These are phyloP conservation scores for Myodes glareolus DNA, from an alignment of 2,113 vertebrate genomes.

Conservation along the genomic window DNA sequence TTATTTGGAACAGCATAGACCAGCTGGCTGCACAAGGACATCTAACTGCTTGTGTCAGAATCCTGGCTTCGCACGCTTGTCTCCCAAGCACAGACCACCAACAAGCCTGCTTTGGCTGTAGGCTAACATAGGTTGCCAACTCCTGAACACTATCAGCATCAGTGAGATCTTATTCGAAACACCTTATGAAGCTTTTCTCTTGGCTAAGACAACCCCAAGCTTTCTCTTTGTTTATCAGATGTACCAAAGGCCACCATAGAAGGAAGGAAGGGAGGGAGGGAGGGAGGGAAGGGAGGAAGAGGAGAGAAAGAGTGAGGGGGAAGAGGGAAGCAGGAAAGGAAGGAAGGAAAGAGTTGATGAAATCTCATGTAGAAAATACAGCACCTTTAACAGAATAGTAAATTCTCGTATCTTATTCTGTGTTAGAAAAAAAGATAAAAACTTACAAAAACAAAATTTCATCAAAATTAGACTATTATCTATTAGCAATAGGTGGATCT, in stretches of 20 bases:
- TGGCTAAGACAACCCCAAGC: background rate
- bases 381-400: background rate
- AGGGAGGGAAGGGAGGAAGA: no score
- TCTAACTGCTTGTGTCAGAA: background rate
- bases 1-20: background rate
- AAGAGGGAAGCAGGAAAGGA: background rate
- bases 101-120: no score
- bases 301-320: background rate
- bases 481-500: background rate
- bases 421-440: background rate
- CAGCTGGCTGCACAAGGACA: background rate
- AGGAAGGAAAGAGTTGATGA: background rate
- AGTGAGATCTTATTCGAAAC: background rate
- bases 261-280: background rate
- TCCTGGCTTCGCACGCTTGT: no score
- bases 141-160: background rate
- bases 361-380: background rate
- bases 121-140: background rate
- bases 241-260: background rate
- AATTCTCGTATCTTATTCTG: background rate
- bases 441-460: background rate
- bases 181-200: background rate
- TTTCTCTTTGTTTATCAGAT: background rate
- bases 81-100: background rate
- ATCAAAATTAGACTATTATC: background rate